A percentile compares a stretch with the other conserved stretches of the same genome.
phyloP scores from a whole-genome alignment of 2,113 vertebrate species.

The Burhinus bistriatus region DNA sequence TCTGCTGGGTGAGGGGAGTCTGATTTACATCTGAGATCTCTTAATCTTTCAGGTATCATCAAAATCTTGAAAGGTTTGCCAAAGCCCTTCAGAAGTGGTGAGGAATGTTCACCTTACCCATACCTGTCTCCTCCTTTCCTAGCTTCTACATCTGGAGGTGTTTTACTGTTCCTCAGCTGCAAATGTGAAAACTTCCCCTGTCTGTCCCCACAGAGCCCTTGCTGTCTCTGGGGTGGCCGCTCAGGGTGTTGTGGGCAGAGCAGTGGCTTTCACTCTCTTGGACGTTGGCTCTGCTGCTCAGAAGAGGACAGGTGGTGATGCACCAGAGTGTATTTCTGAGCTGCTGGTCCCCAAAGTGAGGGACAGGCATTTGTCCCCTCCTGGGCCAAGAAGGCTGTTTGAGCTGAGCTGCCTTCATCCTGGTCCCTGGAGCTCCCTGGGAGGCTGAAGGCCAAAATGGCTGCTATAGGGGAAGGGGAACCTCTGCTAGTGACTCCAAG shows the following conservation, averaged over 20 bases:
- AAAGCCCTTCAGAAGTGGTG: not conserved
- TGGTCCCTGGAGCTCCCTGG: not conserved
- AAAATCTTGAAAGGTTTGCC: not conserved
- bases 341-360: not conserved
- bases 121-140: not conserved
- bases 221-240: not conserved
- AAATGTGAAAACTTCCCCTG: not conserved
- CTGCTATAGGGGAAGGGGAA: not conserved
- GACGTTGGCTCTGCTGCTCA: not conserved
- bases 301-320: not conserved
- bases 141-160: not conserved
- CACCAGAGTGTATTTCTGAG: not conserved
- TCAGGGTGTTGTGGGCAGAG: not conserved
- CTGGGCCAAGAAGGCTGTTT: not conserved
- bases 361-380: not conserved
- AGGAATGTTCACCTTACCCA: rapidly evolving
- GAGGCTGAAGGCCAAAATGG: not conserved
- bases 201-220: not conserved
- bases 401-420: not conserved
- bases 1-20: not conserved
- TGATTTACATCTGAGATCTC: not conserved
- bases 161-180: not conserved
- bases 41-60: not conserved
- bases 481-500: not conserved
- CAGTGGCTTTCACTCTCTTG: not conserved